Evolutionary conservation across 2,888 invertebrate genomes (phyloP), one percentile per base, ranked within the genome.

Genomic region (Ferdinandea cuprea): DNA sequence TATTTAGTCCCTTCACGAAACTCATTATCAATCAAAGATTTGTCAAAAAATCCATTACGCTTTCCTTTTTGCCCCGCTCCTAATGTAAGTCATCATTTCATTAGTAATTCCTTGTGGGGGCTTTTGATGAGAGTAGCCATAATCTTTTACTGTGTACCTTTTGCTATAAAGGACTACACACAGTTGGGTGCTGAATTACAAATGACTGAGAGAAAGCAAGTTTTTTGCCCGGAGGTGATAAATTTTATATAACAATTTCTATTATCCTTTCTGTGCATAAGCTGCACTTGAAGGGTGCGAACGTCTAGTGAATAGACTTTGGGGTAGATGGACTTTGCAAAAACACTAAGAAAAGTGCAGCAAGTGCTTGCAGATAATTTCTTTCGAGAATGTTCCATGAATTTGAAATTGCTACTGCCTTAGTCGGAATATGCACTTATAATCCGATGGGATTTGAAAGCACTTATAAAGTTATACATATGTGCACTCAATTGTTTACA

Each of bases 1-100:
- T 68, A 56, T 6, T 48, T 19, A 48, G 58, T 58, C 58, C 28
- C 58, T 46, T 48, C 37, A 37, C 15, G 69, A 37, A 69, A 58
- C 48, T 48, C 58, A 69, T 69, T 48, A 69, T 69, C 69, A 35
- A 58, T 69, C 58, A 69, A 58, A 46, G 58, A 48, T 48, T 56
- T 37, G 35, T 48, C 58, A 37, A 37, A 37, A 37, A 30, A 37
- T 58, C 58, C 69, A 58, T 37, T 58, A 56, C 3, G 17, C 6
- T 25, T 15, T 35, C 32, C 48, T 37, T 6, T 21, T 32, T 19
- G 56, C 9, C 15, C 9, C 11, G 7, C 15, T n/a, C 13, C 46
- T 1, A 3, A 25, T 25, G 5, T n/a, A 11, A 44, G 19, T 17
- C 19, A 9, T 15, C 8, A 44, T 15, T 44, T 58, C 69, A 69